These are phyloP conservation scores for Glareola pratincola DNA, from an alignment of 2,113 vertebrate genomes.

Conservation along the genomic window DNA sequence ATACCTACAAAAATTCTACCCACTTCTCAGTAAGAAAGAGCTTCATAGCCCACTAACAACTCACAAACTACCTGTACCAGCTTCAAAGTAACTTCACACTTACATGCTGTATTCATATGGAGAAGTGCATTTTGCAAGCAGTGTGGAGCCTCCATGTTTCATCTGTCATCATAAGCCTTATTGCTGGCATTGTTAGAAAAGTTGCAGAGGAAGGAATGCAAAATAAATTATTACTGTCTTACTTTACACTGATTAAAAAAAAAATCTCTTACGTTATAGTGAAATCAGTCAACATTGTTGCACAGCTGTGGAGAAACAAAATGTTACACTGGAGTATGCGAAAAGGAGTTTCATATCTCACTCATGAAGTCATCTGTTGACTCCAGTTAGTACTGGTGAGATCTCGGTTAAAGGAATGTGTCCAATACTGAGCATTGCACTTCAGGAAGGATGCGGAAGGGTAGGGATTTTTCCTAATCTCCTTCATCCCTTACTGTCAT, in stretches of 20 bases:
- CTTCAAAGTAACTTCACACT: neutral
- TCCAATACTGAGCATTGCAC: neutral
- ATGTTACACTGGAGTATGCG: neutral
- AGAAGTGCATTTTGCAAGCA: neutral
- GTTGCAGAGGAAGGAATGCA: neutral
- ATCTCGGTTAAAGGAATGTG: neutral
- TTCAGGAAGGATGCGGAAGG: neutral
- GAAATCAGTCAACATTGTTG: neutral
- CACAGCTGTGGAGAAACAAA: neutral
- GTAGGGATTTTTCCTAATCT: neutral
- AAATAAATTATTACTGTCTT: neutral
- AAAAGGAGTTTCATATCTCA: neutral
- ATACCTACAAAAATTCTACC: neutral
- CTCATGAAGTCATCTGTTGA: neutral
- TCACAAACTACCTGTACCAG: neutral
- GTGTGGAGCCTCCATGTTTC: neutral
- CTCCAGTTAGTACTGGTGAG: neutral
- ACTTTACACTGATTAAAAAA: neutral
- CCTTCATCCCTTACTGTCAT: neutral
- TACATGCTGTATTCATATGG: neutral
- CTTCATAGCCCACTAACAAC: neutral
- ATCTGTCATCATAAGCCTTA: neutral
- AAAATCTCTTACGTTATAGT: neutral
- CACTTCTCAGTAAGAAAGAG: neutral
- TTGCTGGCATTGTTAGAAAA: neutral